phyloP scores from a whole-genome alignment of 2,888 invertebrate genomes.

The Fissipunctia ypsillon region DNA sequence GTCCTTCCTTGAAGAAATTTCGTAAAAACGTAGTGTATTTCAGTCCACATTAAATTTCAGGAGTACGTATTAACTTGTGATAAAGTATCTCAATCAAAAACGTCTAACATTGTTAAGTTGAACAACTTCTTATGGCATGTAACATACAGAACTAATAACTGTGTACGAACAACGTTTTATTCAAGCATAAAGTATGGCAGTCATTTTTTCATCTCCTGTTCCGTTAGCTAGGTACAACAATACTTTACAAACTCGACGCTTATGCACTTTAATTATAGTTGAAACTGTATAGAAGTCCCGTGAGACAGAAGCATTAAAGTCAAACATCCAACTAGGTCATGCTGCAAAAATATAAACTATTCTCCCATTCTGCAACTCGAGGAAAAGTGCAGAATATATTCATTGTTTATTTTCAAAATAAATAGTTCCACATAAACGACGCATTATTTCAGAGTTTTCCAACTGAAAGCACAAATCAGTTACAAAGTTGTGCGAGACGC shows the following conservation, averaged over 20 bases:
- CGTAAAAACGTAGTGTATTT: background rate
- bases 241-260: constrained; percentile 42
- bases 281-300: constrained; percentile 47
- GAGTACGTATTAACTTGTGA: background rate
- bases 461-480: constrained; percentile 46
- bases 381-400: constrained; percentile 23
- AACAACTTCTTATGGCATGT: background rate
- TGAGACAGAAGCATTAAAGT: constrained; percentile 36
- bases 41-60: background rate
- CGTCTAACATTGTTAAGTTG: background rate
- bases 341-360: constrained; percentile 39
- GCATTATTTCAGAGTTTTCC: constrained; percentile 39
- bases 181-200: constrained; percentile 3
- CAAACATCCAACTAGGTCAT: constrained; percentile 45
- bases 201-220: constrained; percentile 31
- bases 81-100: background rate
- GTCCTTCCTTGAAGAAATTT: background rate
- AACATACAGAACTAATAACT: constrained; percentile 5
- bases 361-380: constrained; percentile 7
- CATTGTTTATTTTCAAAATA: constrained; percentile 35
- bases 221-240: constrained; percentile 21
- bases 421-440: constrained; percentile 34
- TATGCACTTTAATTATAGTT: constrained; percentile 52
- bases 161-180: background rate
- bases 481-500: constrained; percentile 59